Conservation (phyloP, 2,888 invertebrate species). For the Eilema sororculum region DNA sequence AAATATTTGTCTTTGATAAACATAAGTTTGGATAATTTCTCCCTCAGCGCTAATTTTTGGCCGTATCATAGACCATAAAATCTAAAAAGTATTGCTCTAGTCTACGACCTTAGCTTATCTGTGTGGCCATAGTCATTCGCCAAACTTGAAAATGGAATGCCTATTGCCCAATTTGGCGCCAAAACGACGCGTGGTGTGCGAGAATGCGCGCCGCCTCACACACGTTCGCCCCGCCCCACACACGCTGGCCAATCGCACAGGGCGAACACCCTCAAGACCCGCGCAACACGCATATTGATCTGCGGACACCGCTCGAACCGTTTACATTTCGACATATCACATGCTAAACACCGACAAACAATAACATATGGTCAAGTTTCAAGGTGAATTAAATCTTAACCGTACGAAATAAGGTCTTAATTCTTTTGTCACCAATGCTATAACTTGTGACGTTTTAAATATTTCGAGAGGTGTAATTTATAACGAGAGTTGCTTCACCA, state of each 20-base stretch:
- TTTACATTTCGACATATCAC: constrained; percentile 87
- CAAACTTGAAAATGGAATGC: constrained; percentile 69
- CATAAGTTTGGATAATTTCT: constrained; percentile 24
- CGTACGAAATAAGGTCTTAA: not conserved
- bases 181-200: constrained; percentile 70
- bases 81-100: constrained; percentile 36
- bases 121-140: constrained; percentile 44
- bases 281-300: constrained; percentile 87
- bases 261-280: constrained; percentile 77
- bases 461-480: constrained; percentile 65
- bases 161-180: constrained; percentile 77
- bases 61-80: constrained; percentile 41
- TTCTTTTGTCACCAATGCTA: constrained; percentile 28
- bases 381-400: constrained; percentile 55
- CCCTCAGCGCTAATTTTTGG: constrained; percentile 36
- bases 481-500: constrained; percentile 51
- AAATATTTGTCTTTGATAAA: constrained; percentile 23
- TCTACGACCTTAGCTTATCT: constrained; percentile 49
- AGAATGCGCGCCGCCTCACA: constrained; percentile 78
- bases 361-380: constrained; percentile 70
- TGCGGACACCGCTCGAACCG: constrained; percentile 84
- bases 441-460: constrained; percentile 50
- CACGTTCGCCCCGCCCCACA: constrained; percentile 80
- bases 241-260: constrained; percentile 82
- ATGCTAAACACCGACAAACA: constrained; percentile 85